phyloP scores from a whole-genome alignment of 2,888 invertebrate species.

The Germaria angustata region DNA sequence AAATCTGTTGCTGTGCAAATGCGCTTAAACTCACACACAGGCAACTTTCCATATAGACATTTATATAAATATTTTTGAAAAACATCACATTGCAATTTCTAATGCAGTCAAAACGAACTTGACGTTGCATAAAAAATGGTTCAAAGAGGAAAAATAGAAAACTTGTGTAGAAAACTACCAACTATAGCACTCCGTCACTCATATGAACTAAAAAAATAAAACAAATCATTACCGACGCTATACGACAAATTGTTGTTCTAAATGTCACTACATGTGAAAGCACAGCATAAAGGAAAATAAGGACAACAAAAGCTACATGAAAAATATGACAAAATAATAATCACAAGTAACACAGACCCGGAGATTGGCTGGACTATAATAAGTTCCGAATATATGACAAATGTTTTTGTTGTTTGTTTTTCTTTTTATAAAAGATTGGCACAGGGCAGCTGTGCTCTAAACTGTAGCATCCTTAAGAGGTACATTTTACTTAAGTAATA shows the following conservation, averaged over 20 bases:
- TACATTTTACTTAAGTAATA: background rate
- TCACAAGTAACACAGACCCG: constrained; percentile 1
- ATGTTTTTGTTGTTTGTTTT: background rate
- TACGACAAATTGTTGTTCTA: constrained; percentile 58
- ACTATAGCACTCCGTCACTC: constrained; percentile 2
- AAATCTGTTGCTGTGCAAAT: background rate
- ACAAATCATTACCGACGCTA: constrained; percentile 54
- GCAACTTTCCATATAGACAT: background rate
- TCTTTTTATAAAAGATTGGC: background rate
- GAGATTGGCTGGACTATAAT: constrained; percentile 40
- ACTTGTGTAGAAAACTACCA: background rate
- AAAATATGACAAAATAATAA: constrained; percentile 45
- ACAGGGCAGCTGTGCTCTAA: background rate
- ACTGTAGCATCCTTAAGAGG: background rate
- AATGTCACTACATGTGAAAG: constrained; percentile 31
- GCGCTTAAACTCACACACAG: background rate
- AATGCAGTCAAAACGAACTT: constrained; percentile 48
- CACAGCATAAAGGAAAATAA: background rate
- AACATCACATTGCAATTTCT: background rate
- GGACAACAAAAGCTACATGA: background rate
- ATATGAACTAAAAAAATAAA: constrained; percentile 27
- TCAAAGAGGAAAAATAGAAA: background rate
- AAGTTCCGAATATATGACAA: constrained; percentile 33
- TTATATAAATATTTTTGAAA: constrained; percentile 27
- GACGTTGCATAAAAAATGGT: constrained; percentile 32